Percentiles rank a stretch among this genome's conserved stretches.
Conservation (phyloP, 1,140 invertebrate genomes). For the Penaeus vannamei region DNA sequence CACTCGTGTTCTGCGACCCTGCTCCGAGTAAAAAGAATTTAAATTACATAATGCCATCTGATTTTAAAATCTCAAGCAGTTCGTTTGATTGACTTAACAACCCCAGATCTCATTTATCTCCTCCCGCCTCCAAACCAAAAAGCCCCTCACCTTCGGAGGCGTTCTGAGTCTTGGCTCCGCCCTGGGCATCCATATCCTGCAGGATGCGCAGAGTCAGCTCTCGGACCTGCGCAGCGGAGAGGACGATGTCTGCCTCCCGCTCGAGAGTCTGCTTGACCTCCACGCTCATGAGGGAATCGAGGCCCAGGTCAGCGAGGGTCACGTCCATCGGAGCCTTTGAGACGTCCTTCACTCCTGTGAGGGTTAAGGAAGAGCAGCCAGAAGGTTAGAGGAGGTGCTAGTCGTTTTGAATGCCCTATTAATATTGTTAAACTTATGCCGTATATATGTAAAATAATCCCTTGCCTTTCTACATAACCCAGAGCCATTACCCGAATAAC, state of each 20-base stretch:
- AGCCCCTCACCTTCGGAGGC: conserved; percentile 63
- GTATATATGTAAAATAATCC: background rate
- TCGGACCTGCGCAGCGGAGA: conserved; percentile 93
- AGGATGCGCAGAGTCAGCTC: conserved; percentile 83
- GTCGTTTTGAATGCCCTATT: too few relatives aligned
- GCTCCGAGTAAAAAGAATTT: background rate
- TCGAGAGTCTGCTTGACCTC: conserved; percentile 98
- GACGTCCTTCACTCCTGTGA: conserved; percentile 82
- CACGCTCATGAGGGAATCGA: conserved; percentile 98
- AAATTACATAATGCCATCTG: background rate
- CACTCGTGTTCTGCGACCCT: background rate
- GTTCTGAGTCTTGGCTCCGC: conserved; percentile 70
- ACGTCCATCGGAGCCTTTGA: conserved; percentile 81
- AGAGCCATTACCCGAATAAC: conserved; percentile 8
- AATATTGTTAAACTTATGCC: background rate
- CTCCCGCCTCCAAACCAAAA: background rate
- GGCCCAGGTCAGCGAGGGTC: conserved; percentile 91
- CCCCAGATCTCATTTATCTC: background rate
- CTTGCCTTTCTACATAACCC: background rate
- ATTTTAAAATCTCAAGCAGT: background rate
- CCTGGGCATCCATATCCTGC: conserved; percentile 76
- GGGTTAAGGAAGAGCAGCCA: conserved; percentile 67
- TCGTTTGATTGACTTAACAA: background rate
- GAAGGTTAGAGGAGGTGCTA: background rate
- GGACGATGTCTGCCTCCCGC: conserved; percentile 88